phyloP scores from a whole-genome alignment of 2,888 invertebrate species.

The Xestoiulus laeticollis region DNA sequence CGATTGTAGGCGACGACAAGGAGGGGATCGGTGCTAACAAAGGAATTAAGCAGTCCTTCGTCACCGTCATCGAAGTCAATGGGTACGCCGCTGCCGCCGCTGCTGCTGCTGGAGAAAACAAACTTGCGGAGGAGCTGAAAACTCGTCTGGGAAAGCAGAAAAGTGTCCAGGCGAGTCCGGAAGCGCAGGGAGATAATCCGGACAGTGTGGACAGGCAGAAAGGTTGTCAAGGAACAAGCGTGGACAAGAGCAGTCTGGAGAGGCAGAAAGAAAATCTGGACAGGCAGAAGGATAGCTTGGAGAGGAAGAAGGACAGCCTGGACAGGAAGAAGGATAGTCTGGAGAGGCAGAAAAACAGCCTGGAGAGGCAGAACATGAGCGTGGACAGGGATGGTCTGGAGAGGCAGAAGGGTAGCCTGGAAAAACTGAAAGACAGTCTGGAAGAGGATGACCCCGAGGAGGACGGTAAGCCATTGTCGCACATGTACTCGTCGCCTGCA shows the following conservation, averaged over 20 bases:
- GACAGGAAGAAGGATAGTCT: background rate
- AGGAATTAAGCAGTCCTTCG: constrained; percentile 71
- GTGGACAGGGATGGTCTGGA: constrained; percentile 3
- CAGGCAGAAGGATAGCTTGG: constrained; percentile 46
- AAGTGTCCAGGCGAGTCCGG: background rate
- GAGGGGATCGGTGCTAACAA: background rate
- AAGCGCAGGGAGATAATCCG: background rate
- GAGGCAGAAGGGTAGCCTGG: constrained; percentile 40
- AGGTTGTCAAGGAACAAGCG: background rate
- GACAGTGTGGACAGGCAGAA: constrained; percentile 46
- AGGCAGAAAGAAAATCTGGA: constrained; percentile 27
- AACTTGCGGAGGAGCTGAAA: constrained; percentile 32
- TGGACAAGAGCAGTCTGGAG: background rate
- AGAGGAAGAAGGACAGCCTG: constrained; percentile 36
- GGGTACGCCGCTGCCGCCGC: constrained; percentile 64
- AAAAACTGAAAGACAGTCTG: constrained; percentile 44
- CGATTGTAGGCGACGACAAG: background rate
- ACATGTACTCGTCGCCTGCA: background rate
- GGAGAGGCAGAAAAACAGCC: constrained; percentile 36
- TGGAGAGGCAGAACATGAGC: background rate
- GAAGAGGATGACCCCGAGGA: constrained; percentile 21
- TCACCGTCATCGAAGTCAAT: constrained; percentile 89
- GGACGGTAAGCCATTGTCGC: background rate
- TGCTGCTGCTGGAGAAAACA: background rate
- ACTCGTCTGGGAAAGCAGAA: background rate